Conservation (phyloP, 2,888 invertebrate species). For the Nemotelus nigrinus region DNA sequence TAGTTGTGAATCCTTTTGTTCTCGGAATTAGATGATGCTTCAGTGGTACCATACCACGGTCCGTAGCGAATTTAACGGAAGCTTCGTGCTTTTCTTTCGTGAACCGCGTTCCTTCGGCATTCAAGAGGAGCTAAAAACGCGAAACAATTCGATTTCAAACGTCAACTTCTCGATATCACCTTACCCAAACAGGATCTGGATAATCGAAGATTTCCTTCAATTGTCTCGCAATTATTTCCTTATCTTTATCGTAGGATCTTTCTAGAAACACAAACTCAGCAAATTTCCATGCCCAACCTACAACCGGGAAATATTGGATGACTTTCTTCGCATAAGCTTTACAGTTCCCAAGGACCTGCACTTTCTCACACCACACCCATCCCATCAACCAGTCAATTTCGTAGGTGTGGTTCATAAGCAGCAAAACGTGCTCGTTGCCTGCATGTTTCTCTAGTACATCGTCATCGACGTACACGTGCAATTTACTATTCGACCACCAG, state of each 20-base stretch:
- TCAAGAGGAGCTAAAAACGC: conserved; percentile 77
- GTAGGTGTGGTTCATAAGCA: conserved; percentile 94
- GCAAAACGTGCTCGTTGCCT: conserved; percentile 89
- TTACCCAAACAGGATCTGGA: conserved; percentile 90
- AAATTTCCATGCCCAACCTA: conserved; percentile 97
- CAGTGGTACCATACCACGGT: conserved; percentile 83
- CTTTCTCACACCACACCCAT: conserved; percentile 88
- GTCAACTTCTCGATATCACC: conserved; percentile 54
- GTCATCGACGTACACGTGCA: conserved; percentile 80
- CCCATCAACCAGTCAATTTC: conserved; percentile 97
- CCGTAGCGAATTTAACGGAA: conserved; percentile 85
- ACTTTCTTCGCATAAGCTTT: conserved; percentile 96
- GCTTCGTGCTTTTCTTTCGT: conserved; percentile 87
- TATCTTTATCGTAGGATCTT: conserved; percentile 91
- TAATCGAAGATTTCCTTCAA: conserved; percentile 85
- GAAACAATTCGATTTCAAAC: conserved; percentile 3
- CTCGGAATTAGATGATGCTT: conserved; percentile 94
- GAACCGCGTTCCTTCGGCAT: conserved; percentile 94
- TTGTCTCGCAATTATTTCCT: conserved; percentile 80
- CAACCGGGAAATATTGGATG: conserved; percentile 87
- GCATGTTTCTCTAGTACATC: conserved; percentile 80
- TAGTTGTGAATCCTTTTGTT: conserved; percentile 92
- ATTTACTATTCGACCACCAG: conserved; percentile 88
- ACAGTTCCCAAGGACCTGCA: conserved; percentile 87
- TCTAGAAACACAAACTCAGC: conserved; percentile 94